A percentile compares a stretch with the other conserved stretches of the same genome.
Conservation (phyloP, 92 coral and sea anemone genomes). For the Zoanthus sansibaricus region DNA sequence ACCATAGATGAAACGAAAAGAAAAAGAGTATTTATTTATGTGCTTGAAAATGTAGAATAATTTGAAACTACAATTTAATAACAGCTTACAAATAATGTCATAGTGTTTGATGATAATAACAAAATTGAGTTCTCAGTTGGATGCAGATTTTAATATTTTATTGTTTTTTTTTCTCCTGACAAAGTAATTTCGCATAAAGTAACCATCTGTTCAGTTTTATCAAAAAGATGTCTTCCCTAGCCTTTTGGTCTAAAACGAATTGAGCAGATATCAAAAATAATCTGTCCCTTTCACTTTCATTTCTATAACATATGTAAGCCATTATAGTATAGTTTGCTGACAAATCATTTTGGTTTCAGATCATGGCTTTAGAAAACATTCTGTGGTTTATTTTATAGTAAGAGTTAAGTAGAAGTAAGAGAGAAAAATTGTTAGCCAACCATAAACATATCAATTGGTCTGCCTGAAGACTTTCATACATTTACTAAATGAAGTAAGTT, state of each 20-base stretch:
- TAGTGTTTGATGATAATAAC: constrained; percentile 68
- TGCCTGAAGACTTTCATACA: constrained; percentile 68
- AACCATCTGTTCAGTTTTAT: constrained; percentile 75
- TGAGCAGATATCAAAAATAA: background rate
- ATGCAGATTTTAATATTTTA: constrained; percentile 77
- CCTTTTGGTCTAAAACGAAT: background rate
- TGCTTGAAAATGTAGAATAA: constrained; percentile 6
- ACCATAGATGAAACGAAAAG: constrained; percentile 1
- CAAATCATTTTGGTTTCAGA: constrained; percentile 39
- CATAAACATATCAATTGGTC: constrained; percentile 64
- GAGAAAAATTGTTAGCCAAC: constrained; percentile 66
- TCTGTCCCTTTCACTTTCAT: background rate
- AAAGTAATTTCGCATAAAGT: constrained; percentile 60
- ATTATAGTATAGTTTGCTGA: background rate
- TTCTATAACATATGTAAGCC: background rate
- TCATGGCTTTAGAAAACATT: constrained; percentile 31
- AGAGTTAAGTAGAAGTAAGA: constrained; percentile 71
- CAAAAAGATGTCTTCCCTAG: constrained; percentile 14
- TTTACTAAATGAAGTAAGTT: constrained; percentile 65
- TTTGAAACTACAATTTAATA: constrained; percentile 42
- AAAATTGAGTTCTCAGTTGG: constrained; percentile 78
- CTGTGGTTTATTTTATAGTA: constrained; percentile 64
- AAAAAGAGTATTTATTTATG: constrained; percentile 28
- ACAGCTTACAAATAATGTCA: constrained; percentile 69
- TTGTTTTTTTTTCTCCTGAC: constrained; percentile 59